phyloP scores from a whole-genome alignment of 2,113 vertebrate genomes.

The Noturus placidus region DNA sequence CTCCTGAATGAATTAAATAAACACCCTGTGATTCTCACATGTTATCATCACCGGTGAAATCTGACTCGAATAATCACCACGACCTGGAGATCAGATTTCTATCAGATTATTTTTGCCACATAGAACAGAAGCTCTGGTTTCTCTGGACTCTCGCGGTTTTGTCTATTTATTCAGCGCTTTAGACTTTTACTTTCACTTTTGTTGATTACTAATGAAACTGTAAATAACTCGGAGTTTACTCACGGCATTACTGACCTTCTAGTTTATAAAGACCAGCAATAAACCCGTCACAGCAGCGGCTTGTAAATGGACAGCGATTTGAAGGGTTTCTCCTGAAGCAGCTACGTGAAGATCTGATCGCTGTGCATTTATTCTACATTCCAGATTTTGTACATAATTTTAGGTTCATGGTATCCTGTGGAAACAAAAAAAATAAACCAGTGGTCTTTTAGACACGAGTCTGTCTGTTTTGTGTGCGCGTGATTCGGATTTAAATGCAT shows the following conservation, averaged over 20 bases:
- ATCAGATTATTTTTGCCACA: constrained; percentile 51
- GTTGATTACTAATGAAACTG: constrained; percentile 77
- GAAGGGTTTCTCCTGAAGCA: constrained; percentile 73
- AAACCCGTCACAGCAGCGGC: constrained; percentile 79
- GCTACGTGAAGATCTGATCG: constrained; percentile 70
- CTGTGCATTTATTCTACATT: constrained; percentile 90
- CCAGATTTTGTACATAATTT: constrained; percentile 93
- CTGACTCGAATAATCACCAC: constrained; percentile 56
- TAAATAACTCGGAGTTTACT: constrained; percentile 75
- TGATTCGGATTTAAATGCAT: not conserved
- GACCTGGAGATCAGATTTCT: constrained; percentile 62
- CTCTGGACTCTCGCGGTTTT: constrained; percentile 66
- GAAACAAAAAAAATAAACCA: constrained; percentile 92
- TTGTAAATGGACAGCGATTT: constrained; percentile 77
- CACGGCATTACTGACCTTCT: constrained; percentile 76
- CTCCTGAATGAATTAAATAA: constrained; percentile 14
- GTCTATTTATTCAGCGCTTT: constrained; percentile 81
- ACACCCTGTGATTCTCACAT: constrained; percentile 51
- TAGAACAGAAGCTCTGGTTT: constrained; percentile 54
- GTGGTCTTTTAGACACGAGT: constrained; percentile 77
- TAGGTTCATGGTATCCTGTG: constrained; percentile 87
- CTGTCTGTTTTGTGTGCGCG: not conserved
- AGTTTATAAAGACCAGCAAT: constrained; percentile 83
- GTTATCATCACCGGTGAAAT: constrained; percentile 49
- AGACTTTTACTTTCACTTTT: constrained; percentile 66